Conservation (phyloP, 2,888 invertebrate genomes). For the Drosophila falleni region DNA sequence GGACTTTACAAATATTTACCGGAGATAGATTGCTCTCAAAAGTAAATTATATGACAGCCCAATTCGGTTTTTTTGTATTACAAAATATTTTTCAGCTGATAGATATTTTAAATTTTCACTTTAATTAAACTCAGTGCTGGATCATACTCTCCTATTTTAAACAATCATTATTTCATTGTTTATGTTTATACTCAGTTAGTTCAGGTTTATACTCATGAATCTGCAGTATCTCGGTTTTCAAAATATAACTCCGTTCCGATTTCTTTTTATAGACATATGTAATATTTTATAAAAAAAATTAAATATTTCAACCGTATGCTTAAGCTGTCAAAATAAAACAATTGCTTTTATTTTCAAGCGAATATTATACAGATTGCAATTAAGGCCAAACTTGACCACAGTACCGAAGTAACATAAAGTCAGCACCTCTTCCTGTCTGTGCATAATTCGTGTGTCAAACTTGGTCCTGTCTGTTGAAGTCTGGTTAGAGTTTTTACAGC, state of each 20-base stretch:
- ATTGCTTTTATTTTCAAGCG: too few relatives aligned
- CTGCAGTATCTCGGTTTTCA: too few relatives aligned
- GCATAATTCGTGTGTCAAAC: slow-evolving; percentile 26
- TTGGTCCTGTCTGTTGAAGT: not conserved
- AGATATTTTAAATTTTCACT: not conserved
- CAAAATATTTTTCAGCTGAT: not conserved
- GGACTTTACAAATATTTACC: slow-evolving; percentile 22
- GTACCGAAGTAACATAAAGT: not conserved
- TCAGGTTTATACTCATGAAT: too few relatives aligned
- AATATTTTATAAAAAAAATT: too few relatives aligned
- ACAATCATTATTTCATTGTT: too few relatives aligned
- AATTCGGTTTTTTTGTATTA: not conserved
- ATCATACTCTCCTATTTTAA: too few relatives aligned
- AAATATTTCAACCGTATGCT: too few relatives aligned
- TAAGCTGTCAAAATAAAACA: too few relatives aligned
- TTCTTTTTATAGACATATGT: too few relatives aligned
- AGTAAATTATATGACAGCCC: slow-evolving; percentile 6
- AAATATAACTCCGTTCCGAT: too few relatives aligned
- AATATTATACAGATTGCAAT: not conserved
- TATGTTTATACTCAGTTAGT: too few relatives aligned
- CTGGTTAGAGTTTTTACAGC: slow-evolving; percentile 12
- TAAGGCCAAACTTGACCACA: not conserved
- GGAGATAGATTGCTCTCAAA: not conserved
- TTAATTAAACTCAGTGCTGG: not conserved
- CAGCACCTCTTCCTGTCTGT: not conserved